A percentile compares a stretch with the other conserved stretches of the same genome.
Conservation (phyloP, 2,888 invertebrate genomes). For the Apodemia hepburni region DNA sequence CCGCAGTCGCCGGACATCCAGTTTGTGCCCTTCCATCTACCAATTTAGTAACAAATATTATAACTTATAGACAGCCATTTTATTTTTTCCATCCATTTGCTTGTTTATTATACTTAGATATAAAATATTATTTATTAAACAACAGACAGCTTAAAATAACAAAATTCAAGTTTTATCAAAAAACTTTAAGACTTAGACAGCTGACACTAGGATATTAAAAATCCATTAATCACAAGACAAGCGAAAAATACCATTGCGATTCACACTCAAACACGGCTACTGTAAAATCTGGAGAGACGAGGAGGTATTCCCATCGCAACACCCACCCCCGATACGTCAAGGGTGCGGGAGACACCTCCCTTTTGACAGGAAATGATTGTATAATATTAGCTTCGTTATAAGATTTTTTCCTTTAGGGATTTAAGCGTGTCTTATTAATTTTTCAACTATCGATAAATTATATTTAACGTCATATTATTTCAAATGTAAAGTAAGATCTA, state of each 20-base stretch:
- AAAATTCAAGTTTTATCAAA: slow-evolving; percentile 24
- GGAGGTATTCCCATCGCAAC: slow-evolving; percentile 57
- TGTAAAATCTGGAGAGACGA: slow-evolving; percentile 71
- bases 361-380: slow-evolving; percentile 79
- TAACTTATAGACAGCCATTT: no score
- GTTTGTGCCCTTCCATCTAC: no score
- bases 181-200: slow-evolving; percentile 41
- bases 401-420: slow-evolving; percentile 69
- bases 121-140: background rate
- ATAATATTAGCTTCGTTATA: slow-evolving; percentile 79
- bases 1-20: no score
- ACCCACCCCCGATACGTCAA: slow-evolving; percentile 46
- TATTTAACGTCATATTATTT: background rate
- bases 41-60: no score
- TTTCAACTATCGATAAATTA: slow-evolving; percentile 22
- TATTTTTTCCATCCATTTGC: no score
- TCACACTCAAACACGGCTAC: slow-evolving; percentile 68
- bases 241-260: slow-evolving; percentile 61
- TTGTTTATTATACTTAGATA: no score
- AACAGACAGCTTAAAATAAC: background rate
- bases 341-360: slow-evolving; percentile 53
- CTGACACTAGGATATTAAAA: slow-evolving; percentile 71
- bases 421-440: slow-evolving; percentile 36
- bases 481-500: no score
- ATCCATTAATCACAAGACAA: slow-evolving; percentile 66